A percentile compares a stretch with the other conserved stretches of the same genome.
Conservation (phyloP, 2,888 invertebrate genomes). For the Xestia ashworthii region DNA sequence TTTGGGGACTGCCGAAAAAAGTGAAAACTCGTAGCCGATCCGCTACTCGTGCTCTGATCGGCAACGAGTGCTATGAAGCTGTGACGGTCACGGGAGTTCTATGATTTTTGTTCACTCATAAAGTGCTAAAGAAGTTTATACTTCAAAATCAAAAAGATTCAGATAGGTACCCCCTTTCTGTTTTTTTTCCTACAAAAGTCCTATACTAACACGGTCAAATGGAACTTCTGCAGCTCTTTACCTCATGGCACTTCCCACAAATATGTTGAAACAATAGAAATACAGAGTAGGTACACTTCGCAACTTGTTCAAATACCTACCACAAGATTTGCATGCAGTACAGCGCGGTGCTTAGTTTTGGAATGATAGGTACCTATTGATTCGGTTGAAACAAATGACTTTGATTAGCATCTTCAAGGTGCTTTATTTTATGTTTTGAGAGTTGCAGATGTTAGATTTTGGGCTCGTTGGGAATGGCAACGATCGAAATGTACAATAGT, state of each 20-base stretch:
- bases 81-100: too few species aligned
- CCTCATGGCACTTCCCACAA: constrained; percentile 12
- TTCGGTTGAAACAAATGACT: constrained; percentile 16
- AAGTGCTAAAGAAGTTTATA: too few species aligned
- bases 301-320: constrained; percentile 57
- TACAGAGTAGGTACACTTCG: constrained; percentile 49
- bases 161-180: too few species aligned
- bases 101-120: too few species aligned
- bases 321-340: constrained; percentile 52
- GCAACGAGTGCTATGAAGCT: too few species aligned
- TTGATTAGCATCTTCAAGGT: constrained; percentile 10
- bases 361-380: constrained; percentile 47
- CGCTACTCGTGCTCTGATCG: too few species aligned
- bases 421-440: constrained; percentile 24
- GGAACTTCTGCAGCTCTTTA: constrained; percentile 28
- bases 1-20: too few species aligned
- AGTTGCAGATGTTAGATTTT: constrained; percentile 35
- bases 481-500: background rate
- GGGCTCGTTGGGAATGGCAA: background rate
- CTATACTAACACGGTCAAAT: background rate
- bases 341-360: constrained; percentile 28
- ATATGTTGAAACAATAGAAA: constrained; percentile 58
- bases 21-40: too few species aligned
- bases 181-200: background rate
- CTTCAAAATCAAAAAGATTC: too few species aligned